Conservation (phyloP, 2,888 invertebrate species). For the Alcis repandata region DNA sequence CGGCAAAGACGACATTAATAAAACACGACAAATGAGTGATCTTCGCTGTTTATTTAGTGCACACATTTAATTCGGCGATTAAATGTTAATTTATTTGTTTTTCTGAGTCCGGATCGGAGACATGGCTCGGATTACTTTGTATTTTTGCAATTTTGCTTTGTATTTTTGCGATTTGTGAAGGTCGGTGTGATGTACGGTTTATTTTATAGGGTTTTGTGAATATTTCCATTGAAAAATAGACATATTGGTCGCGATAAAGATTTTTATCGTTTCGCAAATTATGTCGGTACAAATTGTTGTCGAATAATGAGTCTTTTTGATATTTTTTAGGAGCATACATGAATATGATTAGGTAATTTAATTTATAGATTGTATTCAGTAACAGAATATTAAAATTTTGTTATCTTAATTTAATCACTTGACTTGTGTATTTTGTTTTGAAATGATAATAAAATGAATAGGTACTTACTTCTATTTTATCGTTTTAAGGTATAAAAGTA, state of each 20-base stretch:
- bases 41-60: constrained; percentile 46
- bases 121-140: constrained; percentile 30
- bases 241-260: constrained; percentile 1
- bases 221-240: constrained; percentile 5
- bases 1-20: constrained; percentile 50
- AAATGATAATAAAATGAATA: no score
- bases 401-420: no score
- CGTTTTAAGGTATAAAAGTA: no score
- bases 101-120: constrained; percentile 23
- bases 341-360: no score
- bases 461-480: no score
- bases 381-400: no score
- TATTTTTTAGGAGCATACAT: background rate
- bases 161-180: constrained; percentile 30
- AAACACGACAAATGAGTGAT: constrained; percentile 57
- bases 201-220: constrained; percentile 25
- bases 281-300: constrained; percentile 14
- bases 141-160: constrained; percentile 31
- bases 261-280: constrained; percentile 11
- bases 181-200: constrained; percentile 31
- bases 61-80: constrained; percentile 41
- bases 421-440: no score
- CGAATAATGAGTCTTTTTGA: background rate
- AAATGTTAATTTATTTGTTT: constrained; percentile 42
- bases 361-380: no score